Conservation (phyloP, 2,113 vertebrate species). For the Sebastes schlegelii region DNA sequence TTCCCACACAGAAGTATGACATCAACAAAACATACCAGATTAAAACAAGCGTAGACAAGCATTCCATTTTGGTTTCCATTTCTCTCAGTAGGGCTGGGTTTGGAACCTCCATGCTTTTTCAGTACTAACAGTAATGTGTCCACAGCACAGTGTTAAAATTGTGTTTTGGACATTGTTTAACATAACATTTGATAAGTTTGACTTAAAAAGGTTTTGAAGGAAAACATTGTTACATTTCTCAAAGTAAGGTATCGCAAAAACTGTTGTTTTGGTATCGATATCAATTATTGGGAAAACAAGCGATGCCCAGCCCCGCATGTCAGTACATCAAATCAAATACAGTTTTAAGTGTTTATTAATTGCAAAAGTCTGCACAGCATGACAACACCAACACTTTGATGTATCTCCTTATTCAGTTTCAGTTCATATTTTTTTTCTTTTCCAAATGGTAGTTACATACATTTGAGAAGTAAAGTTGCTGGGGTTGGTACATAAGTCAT, state of each 20-base stretch:
- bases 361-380: background rate
- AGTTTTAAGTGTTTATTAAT: background rate
- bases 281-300: background rate
- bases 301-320: background rate
- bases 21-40: background rate
- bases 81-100: background rate
- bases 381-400: background rate
- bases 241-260: background rate
- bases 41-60: background rate
- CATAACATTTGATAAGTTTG: background rate
- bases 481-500: background rate
- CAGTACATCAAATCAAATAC: background rate
- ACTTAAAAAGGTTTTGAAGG: background rate
- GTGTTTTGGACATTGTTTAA: background rate
- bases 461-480: background rate
- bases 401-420: background rate
- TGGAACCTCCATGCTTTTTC: background rate
- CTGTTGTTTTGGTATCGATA: background rate
- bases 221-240: background rate
- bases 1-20: no score
- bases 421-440: no score
- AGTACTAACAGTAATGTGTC: background rate
- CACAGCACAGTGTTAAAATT: background rate
- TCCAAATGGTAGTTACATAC: background rate
- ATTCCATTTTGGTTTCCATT: background rate